phyloP scores from a whole-genome alignment of 2,113 vertebrate species.

The Austrofundulus limnaeus region DNA sequence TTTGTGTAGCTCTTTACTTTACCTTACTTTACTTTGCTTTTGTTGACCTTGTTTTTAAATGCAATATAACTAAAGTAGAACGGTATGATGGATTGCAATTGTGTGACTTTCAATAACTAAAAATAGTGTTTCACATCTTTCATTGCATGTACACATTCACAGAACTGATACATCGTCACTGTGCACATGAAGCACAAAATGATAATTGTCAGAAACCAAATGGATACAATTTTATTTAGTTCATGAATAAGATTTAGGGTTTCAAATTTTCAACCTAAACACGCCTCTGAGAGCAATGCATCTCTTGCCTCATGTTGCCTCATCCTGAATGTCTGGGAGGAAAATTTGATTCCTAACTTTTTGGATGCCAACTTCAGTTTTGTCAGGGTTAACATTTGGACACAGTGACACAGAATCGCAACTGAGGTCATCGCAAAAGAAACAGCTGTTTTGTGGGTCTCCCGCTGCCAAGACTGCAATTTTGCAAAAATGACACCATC shows the following conservation, averaged over 20 bases:
- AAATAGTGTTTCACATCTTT: too few species aligned
- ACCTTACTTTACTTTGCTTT: too few species aligned
- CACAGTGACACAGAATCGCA: conserved; percentile 15
- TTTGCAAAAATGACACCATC: conserved; percentile 28
- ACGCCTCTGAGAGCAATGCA: neutral
- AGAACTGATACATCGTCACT: too few species aligned
- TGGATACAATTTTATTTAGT: neutral
- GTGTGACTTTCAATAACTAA: too few species aligned
- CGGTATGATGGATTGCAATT: too few species aligned
- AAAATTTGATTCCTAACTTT: conserved; percentile 10
- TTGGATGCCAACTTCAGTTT: conserved; percentile 8
- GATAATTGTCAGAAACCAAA: neutral
- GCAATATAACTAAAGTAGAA: too few species aligned
- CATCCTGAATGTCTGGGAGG: conserved; percentile 2
- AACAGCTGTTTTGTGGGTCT: conserved; percentile 44
- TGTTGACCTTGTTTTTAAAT: too few species aligned
- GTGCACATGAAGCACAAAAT: neutral
- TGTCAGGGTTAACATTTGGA: conserved; percentile 15
- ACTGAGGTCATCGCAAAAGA: conserved; percentile 37
- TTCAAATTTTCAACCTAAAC: conserved; percentile 8
- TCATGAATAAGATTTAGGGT: neutral
- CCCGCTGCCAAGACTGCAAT: conserved; percentile 30
- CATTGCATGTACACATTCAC: too few species aligned
- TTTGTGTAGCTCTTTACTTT: too few species aligned
- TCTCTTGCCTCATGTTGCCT: neutral